Base-by-base conservation (phyloP, 2,888 invertebrate genomes). In the Enchytraeus crypticus region DNA sequence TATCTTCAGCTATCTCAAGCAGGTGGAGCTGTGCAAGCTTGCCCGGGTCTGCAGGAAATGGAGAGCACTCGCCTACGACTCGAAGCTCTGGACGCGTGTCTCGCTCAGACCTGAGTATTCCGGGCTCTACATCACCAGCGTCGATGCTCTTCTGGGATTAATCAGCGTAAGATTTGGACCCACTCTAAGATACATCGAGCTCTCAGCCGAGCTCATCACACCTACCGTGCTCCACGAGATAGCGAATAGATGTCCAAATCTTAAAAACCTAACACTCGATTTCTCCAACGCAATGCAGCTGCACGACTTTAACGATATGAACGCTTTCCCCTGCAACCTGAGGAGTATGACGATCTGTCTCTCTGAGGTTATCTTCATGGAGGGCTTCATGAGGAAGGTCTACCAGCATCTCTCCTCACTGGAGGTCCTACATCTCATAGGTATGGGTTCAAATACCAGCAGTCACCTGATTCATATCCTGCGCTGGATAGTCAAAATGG, bases 311-410 rank as follows among this genome's bases (percentile, higher is more conserved):
- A 96, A 95, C 69, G 95, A 95, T 81, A 88, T 99, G 84, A 92
- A 96, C 81, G 90, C 93, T 23, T 99, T 99, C 77, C 98, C 98
- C 2, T 95, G 97, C 11, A 95, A 96, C 78, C 82, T 99, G 62
- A 87, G 88, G 51, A 95, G 93, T 79, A 85, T 96, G 81, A 91
- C 92, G 78, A 90, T 98, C 74, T 99, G 97, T 70, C 83, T 99
- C 45, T 96, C 95, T 0, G 98, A 98, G 80, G 96, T 98, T 67
- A 99, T 99, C 80, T 99, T 99, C 82, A 92, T 99, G 89, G 98
- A 99, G 78, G 98, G 98, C 14, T 98, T 99, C 79, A 96, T 99
- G 92, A 82, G 98, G 69, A 95, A 98, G 81, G 97, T 98, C 67
- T 99, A 98, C 81, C 97, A 97, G 79, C 98, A 97, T 75, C 93